Evolutionary conservation across 2,797 vertebrate genomes (phyloP).

Genomic region (Premnoplex brunnescens): DNA sequence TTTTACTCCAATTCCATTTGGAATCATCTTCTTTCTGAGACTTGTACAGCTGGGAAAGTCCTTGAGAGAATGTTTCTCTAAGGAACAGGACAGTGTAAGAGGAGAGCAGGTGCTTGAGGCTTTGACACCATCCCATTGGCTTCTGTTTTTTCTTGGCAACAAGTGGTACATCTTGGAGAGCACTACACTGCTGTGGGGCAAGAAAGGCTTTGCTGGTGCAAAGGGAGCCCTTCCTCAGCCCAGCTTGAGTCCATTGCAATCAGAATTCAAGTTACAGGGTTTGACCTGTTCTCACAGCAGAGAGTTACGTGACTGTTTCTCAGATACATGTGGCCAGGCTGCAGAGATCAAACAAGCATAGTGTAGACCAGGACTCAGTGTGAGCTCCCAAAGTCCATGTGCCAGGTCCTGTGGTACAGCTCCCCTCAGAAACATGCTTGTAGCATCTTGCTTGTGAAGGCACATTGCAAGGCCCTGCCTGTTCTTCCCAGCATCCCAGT

Average conservation of each 20-base stretch:
- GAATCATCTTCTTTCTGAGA: neutral
- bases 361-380: neutral
- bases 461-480: neutral
- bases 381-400: fast-evolving
- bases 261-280: no score
- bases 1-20: neutral
- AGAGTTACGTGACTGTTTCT: neutral
- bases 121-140: neutral
- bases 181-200: neutral
- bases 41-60: neutral
- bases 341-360: neutral
- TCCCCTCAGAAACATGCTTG: fast-evolving
- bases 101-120: neutral
- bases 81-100: neutral
- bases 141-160: neutral
- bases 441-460: fast-evolving
- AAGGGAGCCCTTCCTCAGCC: neutral
- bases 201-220: neutral
- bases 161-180: neutral
- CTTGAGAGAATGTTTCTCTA: neutral
- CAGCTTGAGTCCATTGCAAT: neutral
- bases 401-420: neutral
- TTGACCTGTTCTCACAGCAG: neutral
- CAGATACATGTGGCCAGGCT: neutral
- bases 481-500: neutral